phyloP scores from a whole-genome alignment of 2,797 vertebrate genomes.

The Lepidocolaptes lacrymiger region DNA sequence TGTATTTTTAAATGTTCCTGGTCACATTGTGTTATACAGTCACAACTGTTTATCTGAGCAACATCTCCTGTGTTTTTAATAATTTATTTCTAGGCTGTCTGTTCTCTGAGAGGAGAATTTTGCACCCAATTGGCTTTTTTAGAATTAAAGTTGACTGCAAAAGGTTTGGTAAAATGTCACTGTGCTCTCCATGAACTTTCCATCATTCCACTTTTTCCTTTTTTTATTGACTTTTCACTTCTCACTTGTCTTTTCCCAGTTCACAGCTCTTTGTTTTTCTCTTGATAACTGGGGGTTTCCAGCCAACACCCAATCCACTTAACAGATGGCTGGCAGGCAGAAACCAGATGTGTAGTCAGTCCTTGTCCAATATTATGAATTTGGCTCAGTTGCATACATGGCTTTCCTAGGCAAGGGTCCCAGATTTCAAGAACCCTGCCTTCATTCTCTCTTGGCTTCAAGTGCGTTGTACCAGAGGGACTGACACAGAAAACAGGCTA shows the following conservation, averaged over 20 bases:
- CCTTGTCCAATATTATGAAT: constrained; percentile 19
- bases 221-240: constrained; percentile 12
- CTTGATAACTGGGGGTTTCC: constrained; percentile 32
- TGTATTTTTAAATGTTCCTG: not conserved
- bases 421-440: constrained; percentile 47
- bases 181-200: not conserved
- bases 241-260: constrained; percentile 1
- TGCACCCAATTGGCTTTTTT: not conserved
- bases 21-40: not conserved
- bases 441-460: not conserved
- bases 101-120: not conserved
- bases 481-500: not conserved
- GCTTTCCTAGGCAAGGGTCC: constrained; percentile 51
- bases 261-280: not conserved
- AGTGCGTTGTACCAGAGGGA: not conserved
- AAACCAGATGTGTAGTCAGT: constrained; percentile 59
- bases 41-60: not conserved
- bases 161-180: not conserved
- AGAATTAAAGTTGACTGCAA: not conserved
- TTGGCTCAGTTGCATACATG: constrained; percentile 7
- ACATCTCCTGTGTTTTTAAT: not conserved
- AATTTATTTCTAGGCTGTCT: not conserved
- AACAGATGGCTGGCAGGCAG: constrained; percentile 64
- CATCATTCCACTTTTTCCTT: not conserved
- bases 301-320: constrained; percentile 54